Conservation (phyloP, 2,797 vertebrate genomes). For the Coranthus polyacanthus region DNA sequence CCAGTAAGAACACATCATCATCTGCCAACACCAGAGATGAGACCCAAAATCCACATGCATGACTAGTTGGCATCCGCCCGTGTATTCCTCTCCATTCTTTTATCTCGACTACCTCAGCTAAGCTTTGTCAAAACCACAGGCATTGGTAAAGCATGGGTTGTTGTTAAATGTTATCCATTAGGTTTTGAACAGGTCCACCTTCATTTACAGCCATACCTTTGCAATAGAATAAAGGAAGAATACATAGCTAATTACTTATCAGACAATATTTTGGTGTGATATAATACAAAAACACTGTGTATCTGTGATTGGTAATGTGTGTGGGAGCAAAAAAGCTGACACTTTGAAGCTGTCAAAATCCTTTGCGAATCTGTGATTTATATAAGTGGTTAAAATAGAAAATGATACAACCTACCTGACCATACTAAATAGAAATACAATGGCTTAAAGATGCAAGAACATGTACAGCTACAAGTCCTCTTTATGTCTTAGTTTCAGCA, state of each 20-base stretch:
- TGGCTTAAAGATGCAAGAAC: not conserved
- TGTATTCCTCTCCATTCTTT: no score
- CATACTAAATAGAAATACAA: not conserved
- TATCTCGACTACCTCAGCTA: no score
- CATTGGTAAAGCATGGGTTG: no score
- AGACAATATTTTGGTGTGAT: not conserved
- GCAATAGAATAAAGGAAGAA: no score
- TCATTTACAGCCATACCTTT: no score
- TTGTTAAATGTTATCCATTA: no score
- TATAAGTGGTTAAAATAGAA: not conserved
- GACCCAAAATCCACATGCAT: not conserved
- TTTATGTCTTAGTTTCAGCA: not conserved
- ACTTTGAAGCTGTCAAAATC: not conserved
- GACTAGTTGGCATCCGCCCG: no score
- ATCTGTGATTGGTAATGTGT: constrained; percentile 22
- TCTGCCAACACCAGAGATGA: not conserved
- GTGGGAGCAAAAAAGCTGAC: constrained; percentile 8
- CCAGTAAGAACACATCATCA: constrained; percentile 5
- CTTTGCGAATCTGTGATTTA: constrained; percentile 4
- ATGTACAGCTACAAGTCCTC: not conserved
- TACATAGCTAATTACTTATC: no score
- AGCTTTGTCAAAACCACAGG: no score
- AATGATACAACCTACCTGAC: constrained; percentile 11
- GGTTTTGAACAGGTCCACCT: no score
- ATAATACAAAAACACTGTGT: not conserved